Base-by-base conservation (phyloP, 2,888 invertebrate species). In the Galerucella pusilla region DNA sequence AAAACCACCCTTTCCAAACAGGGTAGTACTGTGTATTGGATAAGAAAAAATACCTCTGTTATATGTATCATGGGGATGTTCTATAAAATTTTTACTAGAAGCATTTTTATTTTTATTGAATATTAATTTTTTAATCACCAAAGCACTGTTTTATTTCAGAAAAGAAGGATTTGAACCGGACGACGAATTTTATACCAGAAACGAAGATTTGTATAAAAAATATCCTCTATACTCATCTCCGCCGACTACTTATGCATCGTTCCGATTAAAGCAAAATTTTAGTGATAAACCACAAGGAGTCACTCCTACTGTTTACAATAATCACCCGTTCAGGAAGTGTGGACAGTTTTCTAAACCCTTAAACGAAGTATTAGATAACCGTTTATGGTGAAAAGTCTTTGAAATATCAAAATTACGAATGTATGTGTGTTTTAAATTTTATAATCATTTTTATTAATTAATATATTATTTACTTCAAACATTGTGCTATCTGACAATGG, bases 91-190 rank as follows among this genome's bases (percentile, higher is more conserved):
- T 20, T 20, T 20, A 20, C 20, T 20, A 20, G 1, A 20, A 20
- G 20, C 20, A 20, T 20, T 20, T 20, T 20, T 20, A 20, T 20
- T 20, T 20, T 20, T 20, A 35, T 35, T 35, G 35, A 35, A 35
- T 35, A 35, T n/a, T n/a, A 14, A 14, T 12, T 57, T 16, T 57
- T n/a, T 57, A 20, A 2, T 6, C 16, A 16, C 6, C 16, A 80
- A 82, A 66, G 77, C 81, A 65, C 1, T 35, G 42, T 63, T 60
- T 60, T 11, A 20, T 65, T 65, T 16, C 46, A 65, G 64, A 65
- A 65, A 65, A 65, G 79, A 82, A 1, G 83, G 83, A 28, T 84
- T 83, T 77, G 73, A 81, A 67, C 77, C 81, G 6, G 78, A 82
- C 52, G 80, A 83, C n/a, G 75, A 83, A 74, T 77, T 76, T 63